phyloP scores from a whole-genome alignment of 2,888 invertebrate species.

The Acleris holmiana region DNA sequence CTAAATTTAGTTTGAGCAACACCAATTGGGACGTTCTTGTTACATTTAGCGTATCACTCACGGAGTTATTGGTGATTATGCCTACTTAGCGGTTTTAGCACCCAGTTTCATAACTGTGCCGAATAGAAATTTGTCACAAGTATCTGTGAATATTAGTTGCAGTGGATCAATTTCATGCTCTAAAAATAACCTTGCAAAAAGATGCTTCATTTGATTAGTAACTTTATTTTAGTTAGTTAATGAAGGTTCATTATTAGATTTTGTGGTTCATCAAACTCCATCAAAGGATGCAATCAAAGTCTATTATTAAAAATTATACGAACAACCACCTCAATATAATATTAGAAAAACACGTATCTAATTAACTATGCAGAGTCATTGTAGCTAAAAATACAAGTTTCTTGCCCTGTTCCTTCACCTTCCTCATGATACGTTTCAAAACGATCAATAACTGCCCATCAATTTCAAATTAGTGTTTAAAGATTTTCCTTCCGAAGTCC shows the following conservation, averaged over 20 bases:
- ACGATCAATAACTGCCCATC: background rate
- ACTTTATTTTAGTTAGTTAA: background rate
- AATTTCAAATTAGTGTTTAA: background rate
- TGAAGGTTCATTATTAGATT: background rate
- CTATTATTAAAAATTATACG: slow-evolving; percentile 7
- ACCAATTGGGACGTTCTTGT: slow-evolving; percentile 9
- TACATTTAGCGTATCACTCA: slow-evolving; percentile 16
- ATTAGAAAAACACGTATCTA: background rate
- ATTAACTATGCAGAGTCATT: slow-evolving; percentile 3
- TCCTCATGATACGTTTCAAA: background rate
- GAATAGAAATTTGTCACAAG: slow-evolving; percentile 27
- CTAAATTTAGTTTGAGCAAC: no score
- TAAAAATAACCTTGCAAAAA: slow-evolving; percentile 2
- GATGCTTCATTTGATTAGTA: background rate
- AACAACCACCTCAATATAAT: background rate
- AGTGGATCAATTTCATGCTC: slow-evolving; percentile 9
- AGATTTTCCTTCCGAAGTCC: background rate
- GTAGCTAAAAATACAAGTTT: slow-evolving; percentile 1
- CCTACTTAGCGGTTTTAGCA: slow-evolving; percentile 10
- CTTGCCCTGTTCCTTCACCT: background rate
- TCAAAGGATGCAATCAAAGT: slow-evolving; percentile 5
- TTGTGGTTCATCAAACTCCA: background rate
- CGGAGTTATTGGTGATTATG: slow-evolving; percentile 11
- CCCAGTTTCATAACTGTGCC: slow-evolving; percentile 22
- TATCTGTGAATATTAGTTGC: slow-evolving; percentile 5